These are phyloP conservation scores for Resseliella maxima DNA, from an alignment of 2,888 invertebrate genomes.

Conservation along the genomic window DNA sequence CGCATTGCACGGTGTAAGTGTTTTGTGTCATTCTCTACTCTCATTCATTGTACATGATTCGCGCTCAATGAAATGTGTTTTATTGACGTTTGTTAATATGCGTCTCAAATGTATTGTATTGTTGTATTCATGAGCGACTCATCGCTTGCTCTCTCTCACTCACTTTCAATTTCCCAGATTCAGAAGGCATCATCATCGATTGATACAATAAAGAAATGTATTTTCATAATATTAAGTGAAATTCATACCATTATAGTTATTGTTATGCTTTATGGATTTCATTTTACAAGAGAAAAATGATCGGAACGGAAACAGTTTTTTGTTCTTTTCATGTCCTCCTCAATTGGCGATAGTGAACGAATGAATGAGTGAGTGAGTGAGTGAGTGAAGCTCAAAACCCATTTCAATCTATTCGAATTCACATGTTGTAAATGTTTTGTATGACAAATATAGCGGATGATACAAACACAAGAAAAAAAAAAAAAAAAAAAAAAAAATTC, in stretches of 20 bases:
- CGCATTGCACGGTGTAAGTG: not conserved
- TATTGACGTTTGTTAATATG: slow-evolving; percentile 53
- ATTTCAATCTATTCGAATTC: slow-evolving; percentile 30
- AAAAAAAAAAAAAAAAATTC: no score
- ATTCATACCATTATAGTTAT: slow-evolving; percentile 53
- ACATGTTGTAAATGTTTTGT: slow-evolving; percentile 48
- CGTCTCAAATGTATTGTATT: slow-evolving; percentile 51
- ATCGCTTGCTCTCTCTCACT: not conserved
- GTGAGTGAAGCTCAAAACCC: not conserved
- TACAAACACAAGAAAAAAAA: slow-evolving; percentile 39
- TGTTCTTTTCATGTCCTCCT: not conserved
- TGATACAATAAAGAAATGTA: slow-evolving; percentile 53
- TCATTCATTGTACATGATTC: not conserved
- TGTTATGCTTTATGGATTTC: slow-evolving; percentile 54
- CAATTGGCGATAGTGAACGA: not conserved
- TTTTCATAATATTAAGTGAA: slow-evolving; percentile 56
- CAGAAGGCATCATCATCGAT: slow-evolving; percentile 45
- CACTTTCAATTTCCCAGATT: not conserved
- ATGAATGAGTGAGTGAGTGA: not conserved
- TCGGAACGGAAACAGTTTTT: slow-evolving; percentile 52
- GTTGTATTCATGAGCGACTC: slow-evolving; percentile 27
- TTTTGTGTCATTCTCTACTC: not conserved
- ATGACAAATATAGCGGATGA: slow-evolving; percentile 28
- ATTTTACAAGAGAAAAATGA: slow-evolving; percentile 29
- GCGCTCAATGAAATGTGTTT: slow-evolving; percentile 55